These are phyloP conservation scores for Epinephelus fuscoguttatus DNA, from an alignment of 2,113 vertebrate genomes.

Conservation along the genomic window DNA sequence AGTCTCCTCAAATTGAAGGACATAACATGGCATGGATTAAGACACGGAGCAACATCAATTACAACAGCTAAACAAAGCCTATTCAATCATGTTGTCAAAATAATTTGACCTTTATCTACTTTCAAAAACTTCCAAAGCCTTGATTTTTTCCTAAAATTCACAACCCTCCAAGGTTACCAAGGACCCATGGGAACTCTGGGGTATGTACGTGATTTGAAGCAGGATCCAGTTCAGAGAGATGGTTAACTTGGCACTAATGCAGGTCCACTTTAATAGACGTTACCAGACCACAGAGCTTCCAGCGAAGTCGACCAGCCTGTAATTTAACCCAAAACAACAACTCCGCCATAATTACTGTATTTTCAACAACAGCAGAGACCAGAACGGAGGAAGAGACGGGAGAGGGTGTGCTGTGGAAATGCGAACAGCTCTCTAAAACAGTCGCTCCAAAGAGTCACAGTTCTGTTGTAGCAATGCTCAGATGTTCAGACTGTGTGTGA, in stretches of 20 bases:
- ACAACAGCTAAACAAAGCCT: too few relatives aligned
- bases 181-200: too few relatives aligned
- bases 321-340: constrained; percentile 49
- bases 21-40: too few relatives aligned
- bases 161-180: too few relatives aligned
- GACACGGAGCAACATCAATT: too few relatives aligned
- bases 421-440: neutral
- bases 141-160: too few relatives aligned
- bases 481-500: constrained; percentile 19
- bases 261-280: constrained; percentile 14
- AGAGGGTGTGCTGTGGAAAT: neutral
- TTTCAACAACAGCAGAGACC: neutral
- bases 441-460: neutral
- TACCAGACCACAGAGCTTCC: constrained; percentile 41
- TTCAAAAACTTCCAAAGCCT: too few relatives aligned
- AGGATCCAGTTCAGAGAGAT: neutral
- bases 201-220: neutral
- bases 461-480: neutral
- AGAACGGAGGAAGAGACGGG: neutral
- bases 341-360: constrained; percentile 34
- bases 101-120: too few relatives aligned
- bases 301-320: constrained; percentile 36
- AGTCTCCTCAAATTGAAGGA: too few relatives aligned
- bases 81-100: too few relatives aligned
- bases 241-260: constrained; percentile 31